Evolutionary conservation across 30 jellyfish, hydroid and myxozoan species (phyloP), one percentile per base, ranked within the genome.

Genomic region (Catostylus mosaicus): DNA sequence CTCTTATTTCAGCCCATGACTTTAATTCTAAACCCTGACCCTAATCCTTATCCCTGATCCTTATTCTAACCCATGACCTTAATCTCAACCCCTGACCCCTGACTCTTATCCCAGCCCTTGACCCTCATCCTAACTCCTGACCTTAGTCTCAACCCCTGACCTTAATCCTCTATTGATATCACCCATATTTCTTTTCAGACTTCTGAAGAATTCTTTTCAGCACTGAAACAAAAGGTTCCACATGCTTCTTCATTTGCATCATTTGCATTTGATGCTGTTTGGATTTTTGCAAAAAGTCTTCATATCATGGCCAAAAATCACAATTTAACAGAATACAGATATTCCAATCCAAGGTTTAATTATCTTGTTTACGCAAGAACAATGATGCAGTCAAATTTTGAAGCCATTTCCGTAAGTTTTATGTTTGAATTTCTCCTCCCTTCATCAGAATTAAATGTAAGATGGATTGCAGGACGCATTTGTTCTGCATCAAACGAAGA

Each of bases 261-360:
- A 12, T 91, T 73, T 57, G 98, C 98, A 16, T 91, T 73, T 63
- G 98, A 91, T 75, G 96, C 96, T 46, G 81, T 80, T 6, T 91
- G 96, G 96, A 60, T 78, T 6, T 37, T 77, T 9, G 97, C 97
- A 23, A 62, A 68, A 10, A 30, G 88, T 5, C 47, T 73, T n/a
- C 71, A 82, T 35, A 56, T 65, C 11, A 34, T 91, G n/a, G 36
- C 83, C 67, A 23, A 75, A 67, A 61, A 51, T n/a, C 8, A 37
- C 78, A 75, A 81, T 63, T 57, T 89, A 33, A 7, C 94, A 7
- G 51, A n/a, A 2, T 82, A 20, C 62, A 64, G 22, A 1, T 89
- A 89, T 57, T 63, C 45, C 64, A 23, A 82, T 37, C 86, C 66
- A 43, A 30, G 48, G 0, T 43, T 19, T 30, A 47, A 40, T 29